Evolutionary conservation across 2,888 invertebrate species (phyloP), one percentile per base, ranked within the genome.

Genomic region (Myathropa florea): DNA sequence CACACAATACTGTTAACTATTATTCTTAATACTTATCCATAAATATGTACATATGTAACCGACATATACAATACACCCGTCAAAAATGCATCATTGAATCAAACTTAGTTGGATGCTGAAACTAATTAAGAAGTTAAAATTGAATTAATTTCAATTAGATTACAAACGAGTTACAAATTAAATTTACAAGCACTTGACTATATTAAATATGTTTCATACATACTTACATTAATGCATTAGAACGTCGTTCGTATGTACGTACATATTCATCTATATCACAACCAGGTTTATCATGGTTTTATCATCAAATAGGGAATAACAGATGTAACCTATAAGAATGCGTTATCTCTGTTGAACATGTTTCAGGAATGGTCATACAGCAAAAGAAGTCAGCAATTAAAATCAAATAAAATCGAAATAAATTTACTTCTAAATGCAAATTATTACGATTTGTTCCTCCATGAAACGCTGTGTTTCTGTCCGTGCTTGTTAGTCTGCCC

Each of bases 371-470:
- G 64, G 72, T 65, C 55, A 46, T 73, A 61, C 83, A 61, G 63
- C 78, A 72, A 77, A 68, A 68, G 64, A 79, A 80, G 75, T 65
- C 61, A 76, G 92, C 92, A 92, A 92, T 92, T 92, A 92, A 92
- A 92, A 92, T 92, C 92, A 92, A 92, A 92, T 91, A 92, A 91
- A 92, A 92, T 91, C 91, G 91, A 92, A 92, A 92, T 92, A 92
- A 92, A 92, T 92, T 92, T 90, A 89, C 90, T 90, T 90, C 89
- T 89, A 90, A 90, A 90, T 90, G 90, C 90, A 90, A 90, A 90
- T 90, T 90, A 90, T 90, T 90, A 89, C 90, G 90, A 90, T 90
- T 89, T 89, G 89, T 88, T 89, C 78, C 30, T 60, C 82, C 61
- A 64, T 87, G 36, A 33, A 59, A 77, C 60, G 24, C 76, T 53